Conservation (phyloP, 1,140 invertebrate species). For the Drosophila melanogaster region DNA sequence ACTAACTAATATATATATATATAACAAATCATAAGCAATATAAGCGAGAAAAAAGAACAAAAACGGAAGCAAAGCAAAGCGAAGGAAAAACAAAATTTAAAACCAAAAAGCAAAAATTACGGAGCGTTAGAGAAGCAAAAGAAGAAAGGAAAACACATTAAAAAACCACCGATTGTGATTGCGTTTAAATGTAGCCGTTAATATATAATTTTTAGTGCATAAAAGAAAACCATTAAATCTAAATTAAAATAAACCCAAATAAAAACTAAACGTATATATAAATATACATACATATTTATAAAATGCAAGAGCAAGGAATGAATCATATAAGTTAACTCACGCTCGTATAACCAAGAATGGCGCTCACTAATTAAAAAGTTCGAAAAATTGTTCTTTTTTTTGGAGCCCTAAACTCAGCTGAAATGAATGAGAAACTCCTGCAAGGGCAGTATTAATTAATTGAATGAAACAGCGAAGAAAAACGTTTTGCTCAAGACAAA, state of each 20-base stretch:
- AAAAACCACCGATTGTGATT: constrained; percentile 84
- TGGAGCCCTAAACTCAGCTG: constrained; percentile 9
- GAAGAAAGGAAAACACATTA: constrained; percentile 64
- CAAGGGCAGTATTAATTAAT: constrained; percentile 45
- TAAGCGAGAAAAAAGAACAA: constrained; percentile 52
- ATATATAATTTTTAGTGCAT: constrained; percentile 80
- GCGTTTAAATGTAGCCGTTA: constrained; percentile 84
- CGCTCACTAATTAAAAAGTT: constrained; percentile 35
- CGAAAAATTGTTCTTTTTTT: constrained; percentile 10
- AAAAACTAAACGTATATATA: constrained; percentile 24
- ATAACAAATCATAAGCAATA: constrained; percentile 76
- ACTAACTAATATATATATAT: constrained; percentile 38
- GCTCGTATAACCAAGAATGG: constrained; percentile 20
- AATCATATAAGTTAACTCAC: constrained; percentile 12
- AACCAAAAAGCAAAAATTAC: constrained; percentile 61
- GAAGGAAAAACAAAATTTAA: constrained; percentile 64
- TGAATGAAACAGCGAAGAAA: constrained; percentile 28
- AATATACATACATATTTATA: constrained; percentile 53
- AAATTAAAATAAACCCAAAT: constrained; percentile 43
- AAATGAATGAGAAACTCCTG: constrained; percentile 23
- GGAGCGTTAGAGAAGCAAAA: constrained; percentile 47
- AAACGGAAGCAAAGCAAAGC: constrained; percentile 35
- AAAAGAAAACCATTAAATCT: constrained; percentile 56
- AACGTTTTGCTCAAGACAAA: constrained; percentile 53
- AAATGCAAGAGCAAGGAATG: constrained; percentile 34